These are phyloP conservation scores for Chondrilla cf. caribensis DNA, from an alignment of 37 sponge, comb jelly and placozoan genomes.

Conservation along the genomic window DNA sequence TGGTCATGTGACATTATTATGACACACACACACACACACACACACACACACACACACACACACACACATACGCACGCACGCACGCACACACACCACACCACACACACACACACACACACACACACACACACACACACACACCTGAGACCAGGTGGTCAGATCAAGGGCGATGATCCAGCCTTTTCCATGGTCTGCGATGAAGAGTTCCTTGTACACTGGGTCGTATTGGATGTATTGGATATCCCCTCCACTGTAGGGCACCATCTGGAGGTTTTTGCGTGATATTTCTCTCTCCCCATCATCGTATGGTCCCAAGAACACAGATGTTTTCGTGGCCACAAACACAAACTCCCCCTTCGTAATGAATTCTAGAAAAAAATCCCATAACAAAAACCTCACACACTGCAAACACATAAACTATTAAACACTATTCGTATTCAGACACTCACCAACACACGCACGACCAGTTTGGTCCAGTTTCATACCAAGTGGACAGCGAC, in stretches of 20 bases:
- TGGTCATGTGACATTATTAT: too few relatives aligned
- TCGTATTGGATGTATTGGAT: conserved; percentile 8
- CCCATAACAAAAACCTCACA: too few relatives aligned
- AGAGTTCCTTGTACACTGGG: not conserved
- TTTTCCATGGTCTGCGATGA: not conserved
- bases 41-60: too few relatives aligned
- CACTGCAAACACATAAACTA: too few relatives aligned
- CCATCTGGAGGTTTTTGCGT: not conserved
- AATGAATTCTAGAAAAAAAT: not conserved
- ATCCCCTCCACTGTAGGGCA: conserved; percentile 14
- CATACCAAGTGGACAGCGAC: not conserved
- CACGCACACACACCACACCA: too few relatives aligned
- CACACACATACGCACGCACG: too few relatives aligned
- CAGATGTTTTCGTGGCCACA: not conserved
- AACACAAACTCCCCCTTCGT: not conserved
- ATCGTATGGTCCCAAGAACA: not conserved
- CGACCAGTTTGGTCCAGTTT: not conserved
- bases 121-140: not conserved
- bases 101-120: not conserved
- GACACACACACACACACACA: too few relatives aligned
- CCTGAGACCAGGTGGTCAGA: not conserved
- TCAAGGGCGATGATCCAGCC: not conserved
- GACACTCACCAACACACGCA: not conserved
- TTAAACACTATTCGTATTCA: not conserved
- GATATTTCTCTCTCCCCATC: not conserved